Percentiles rank a stretch among this genome's conserved stretches.
Conservation (phyloP, 30 jellyfish, hydroid and myxozoan genomes). For the Turritopsis rubra region DNA sequence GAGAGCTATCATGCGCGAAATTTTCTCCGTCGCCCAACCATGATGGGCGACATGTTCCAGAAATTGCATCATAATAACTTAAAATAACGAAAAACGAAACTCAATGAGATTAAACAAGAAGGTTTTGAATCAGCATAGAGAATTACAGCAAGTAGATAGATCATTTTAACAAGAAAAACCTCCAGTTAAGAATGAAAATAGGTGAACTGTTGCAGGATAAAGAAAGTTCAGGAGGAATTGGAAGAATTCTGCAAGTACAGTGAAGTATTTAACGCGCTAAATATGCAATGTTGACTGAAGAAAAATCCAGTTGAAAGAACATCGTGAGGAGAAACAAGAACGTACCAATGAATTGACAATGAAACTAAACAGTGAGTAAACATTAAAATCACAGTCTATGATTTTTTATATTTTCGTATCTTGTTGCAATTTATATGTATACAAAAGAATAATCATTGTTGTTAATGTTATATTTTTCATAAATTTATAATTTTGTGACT, state of each 20-base stretch:
- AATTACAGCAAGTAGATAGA: conserved; percentile 3
- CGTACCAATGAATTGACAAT: neutral
- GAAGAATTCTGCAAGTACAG: conserved; percentile 21
- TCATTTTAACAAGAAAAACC: neutral
- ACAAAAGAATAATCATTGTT: too few relatives aligned
- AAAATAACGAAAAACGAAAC: conserved; percentile 6
- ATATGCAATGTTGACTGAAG: conserved; percentile 11
- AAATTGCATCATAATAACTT: too few relatives aligned
- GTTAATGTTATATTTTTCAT: too few relatives aligned
- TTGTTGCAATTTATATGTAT: neutral
- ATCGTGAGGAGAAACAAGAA: conserved; percentile 5
- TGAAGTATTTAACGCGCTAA: conserved; percentile 26
- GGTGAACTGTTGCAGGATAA: conserved; percentile 5
- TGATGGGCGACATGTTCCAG: too few relatives aligned
- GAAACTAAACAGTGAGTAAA: neutral
- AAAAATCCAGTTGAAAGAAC: conserved; percentile 22
- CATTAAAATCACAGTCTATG: too few relatives aligned
- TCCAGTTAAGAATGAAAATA: neutral
- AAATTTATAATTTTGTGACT: too few relatives aligned
- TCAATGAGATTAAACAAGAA: conserved; percentile 1
- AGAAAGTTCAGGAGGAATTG: neutral
- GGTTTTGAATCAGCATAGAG: neutral
- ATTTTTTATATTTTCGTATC: too few relatives aligned
- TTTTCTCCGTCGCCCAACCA: too few relatives aligned
- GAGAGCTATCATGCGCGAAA: too few relatives aligned